Percentiles rank a stretch among this genome's conserved stretches.
phyloP scores from a whole-genome alignment of 1,140 invertebrate genomes.

The Temnothorax curvispinosus region DNA sequence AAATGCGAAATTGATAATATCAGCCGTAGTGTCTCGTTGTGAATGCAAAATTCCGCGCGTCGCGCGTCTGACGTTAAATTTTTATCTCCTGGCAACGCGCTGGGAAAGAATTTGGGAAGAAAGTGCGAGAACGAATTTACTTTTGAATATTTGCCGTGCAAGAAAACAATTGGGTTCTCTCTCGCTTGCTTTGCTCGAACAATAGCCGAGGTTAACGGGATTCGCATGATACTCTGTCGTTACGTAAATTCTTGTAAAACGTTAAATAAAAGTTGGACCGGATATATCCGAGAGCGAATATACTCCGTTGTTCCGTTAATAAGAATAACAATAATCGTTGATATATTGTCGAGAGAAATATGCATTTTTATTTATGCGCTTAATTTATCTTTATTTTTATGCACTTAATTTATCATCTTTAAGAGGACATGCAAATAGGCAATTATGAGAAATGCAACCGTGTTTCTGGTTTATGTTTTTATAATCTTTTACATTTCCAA shows the following conservation, averaged over 20 bases:
- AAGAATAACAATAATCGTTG: neutral
- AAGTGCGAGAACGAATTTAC: neutral
- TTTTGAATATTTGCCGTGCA: neutral
- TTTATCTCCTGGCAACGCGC: neutral
- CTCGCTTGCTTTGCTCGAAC: neutral
- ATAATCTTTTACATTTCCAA: neutral
- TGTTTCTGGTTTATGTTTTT: neutral
- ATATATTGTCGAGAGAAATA: neutral
- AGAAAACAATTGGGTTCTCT: neutral
- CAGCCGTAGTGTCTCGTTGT: neutral
- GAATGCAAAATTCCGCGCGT: neutral
- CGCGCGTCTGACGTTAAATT: neutral
- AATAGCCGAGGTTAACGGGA: neutral
- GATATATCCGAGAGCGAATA: neutral
- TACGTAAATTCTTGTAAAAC: slow-evolving; percentile 15
- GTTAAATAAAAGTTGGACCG: neutral
- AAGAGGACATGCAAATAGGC: neutral
- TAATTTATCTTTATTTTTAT: neutral
- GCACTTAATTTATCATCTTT: neutral
- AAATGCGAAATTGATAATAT: slow-evolving; percentile 14
- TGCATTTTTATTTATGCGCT: neutral
- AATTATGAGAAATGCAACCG: neutral
- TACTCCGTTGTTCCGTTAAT: neutral
- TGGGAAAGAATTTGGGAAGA: neutral
- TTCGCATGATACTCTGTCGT: neutral